Conservation (phyloP, 2,113 vertebrate genomes). For the Cephalopterus ornatus region DNA sequence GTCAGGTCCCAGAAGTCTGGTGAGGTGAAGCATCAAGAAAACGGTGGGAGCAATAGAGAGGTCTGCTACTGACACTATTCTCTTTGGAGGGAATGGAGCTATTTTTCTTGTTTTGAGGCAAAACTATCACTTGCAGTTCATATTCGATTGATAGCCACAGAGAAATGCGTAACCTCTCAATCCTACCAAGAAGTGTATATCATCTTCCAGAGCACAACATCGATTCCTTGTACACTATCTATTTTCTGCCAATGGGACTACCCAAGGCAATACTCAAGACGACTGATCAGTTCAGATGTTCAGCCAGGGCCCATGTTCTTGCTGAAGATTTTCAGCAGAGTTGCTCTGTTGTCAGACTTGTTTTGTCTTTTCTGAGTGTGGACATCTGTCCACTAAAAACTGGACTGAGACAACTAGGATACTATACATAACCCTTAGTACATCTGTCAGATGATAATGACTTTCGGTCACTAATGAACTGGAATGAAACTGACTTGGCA, state of each 20-base stretch:
- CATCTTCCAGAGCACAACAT: background rate
- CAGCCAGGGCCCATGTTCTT: background rate
- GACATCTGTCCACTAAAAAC: background rate
- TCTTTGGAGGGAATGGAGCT: background rate
- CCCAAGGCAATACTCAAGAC: accelerated
- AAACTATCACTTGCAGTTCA: background rate
- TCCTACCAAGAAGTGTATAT: background rate
- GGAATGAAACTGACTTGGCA: conserved; percentile 13
- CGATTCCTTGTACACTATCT: background rate
- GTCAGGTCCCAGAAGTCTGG: background rate
- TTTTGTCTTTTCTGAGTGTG: background rate
- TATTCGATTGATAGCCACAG: background rate
- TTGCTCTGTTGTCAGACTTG: background rate
- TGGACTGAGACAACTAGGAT: background rate
- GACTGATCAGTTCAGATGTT: background rate
- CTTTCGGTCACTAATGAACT: background rate
- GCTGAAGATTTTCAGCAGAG: background rate
- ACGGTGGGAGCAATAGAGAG: background rate
- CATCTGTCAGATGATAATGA: background rate
- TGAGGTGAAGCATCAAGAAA: background rate
- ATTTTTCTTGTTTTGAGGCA: conserved; percentile 19
- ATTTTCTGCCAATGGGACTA: background rate
- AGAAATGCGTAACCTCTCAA: background rate
- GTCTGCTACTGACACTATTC: background rate
- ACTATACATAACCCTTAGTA: background rate